phyloP scores from a whole-genome alignment of 2,888 invertebrate genomes.

The Romanomermis culicivorax region DNA sequence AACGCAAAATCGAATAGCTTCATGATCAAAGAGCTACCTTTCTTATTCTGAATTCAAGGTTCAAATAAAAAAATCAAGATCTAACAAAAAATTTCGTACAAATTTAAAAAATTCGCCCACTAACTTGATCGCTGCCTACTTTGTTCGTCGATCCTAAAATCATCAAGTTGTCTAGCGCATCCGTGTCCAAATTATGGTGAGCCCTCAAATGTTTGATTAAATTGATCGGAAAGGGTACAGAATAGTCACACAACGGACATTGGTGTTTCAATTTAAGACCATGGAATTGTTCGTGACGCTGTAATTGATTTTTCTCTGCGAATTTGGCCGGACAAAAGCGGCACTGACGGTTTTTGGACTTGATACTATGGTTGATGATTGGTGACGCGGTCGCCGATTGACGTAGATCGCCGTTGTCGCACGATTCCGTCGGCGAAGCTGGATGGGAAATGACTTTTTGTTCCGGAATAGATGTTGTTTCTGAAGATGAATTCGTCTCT shows the following conservation, averaged over 20 bases:
- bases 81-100: no score
- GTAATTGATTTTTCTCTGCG: conserved; percentile 7
- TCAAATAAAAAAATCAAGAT: conserved; percentile 49
- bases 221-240: conserved; percentile 10
- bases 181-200: conserved; percentile 5
- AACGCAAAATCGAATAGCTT: no score
- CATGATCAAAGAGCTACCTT: no score
- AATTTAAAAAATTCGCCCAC: no score
- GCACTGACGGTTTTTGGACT: conserved; percentile 10
- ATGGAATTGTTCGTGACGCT: conserved; percentile 6
- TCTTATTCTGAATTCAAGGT: conserved; percentile 44
- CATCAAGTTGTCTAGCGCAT: no score
- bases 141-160: no score
- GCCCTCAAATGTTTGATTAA: conserved; percentile 8
- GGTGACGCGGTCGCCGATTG: no score
- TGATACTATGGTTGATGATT: background rate
- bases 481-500: no score
- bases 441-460: no score
- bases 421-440: no score
- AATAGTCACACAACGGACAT: conserved; percentile 10
- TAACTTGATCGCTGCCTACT: no score
- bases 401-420: background rate
- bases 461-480: no score
- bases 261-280: conserved; percentile 3
- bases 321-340: conserved; percentile 8